Base-by-base conservation (phyloP, 2,113 vertebrate genomes). In the Forbesichthys agassizii region DNA sequence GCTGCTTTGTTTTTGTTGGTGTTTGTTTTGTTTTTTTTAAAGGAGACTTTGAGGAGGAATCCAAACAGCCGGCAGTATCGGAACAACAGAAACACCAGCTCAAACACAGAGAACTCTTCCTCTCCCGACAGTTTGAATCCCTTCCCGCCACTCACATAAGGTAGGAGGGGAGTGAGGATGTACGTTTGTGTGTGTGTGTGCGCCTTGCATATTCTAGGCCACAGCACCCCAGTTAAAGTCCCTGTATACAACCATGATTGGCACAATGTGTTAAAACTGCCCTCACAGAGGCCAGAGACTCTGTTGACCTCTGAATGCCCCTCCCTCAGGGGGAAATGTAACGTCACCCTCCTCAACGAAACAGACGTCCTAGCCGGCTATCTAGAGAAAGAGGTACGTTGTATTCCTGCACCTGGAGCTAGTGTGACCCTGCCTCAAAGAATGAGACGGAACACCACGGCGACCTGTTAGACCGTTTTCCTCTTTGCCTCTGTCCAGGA, bases 1-100 rank as follows among this genome's bases (percentile, higher is more conserved):
- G 18, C 51, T 47, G 4, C 27, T 27, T 2, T 36, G 9, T 11
- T 67, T 63, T 61, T 18, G 80, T 61, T 84, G 27, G 7, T 51
- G 33, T n/a, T n/a, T n/a, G n/a, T n/a, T n/a, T 3, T 80, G 13
- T 58, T 36, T 51, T 46, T 27, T 73, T 72, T 78, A 3, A 52
- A 96, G 96, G 95, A 79, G 96, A 98, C 53, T 96, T 98, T 69
- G 96, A 97, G 84, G 96, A 97, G 68, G 96, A 97, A 71, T 97
- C 95, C 0, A 96, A 96, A 84, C 95, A 97, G 88, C 96, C 96
- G 0, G n/a, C 88, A 0, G 88, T 95, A 49, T 82, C 92, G 0
- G 96, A 97, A 66, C 95, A 92, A 82, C 95, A 96, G 85, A 94
- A 95, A 64, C 96, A 98, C 86, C 96, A 98, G 74, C 91, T 98